These are phyloP conservation scores for Echeneis naucrates DNA, from an alignment of 2,797 vertebrate species.

Conservation along the genomic window DNA sequence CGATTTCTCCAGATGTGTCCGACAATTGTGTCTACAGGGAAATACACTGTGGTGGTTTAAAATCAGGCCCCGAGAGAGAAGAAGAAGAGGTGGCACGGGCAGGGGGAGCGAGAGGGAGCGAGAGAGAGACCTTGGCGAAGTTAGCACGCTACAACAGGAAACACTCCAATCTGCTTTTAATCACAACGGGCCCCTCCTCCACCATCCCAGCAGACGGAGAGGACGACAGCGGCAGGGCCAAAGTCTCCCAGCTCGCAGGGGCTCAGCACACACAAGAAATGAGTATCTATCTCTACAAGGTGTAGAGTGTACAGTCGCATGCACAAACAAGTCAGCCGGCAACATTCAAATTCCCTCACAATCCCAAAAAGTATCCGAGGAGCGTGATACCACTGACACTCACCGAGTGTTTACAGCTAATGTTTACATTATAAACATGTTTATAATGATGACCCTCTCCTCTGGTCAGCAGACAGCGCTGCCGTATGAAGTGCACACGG, in stretches of 20 bases:
- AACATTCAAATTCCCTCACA: background rate
- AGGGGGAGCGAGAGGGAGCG: slow-evolving; percentile 40
- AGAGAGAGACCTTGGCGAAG: slow-evolving; percentile 68
- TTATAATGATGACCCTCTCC: slow-evolving; percentile 17
- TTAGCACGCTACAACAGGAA: slow-evolving; percentile 89
- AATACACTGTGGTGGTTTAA: slow-evolving; percentile 39
- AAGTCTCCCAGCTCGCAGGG: slow-evolving; percentile 68
- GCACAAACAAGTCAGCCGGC: background rate
- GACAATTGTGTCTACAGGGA: slow-evolving; percentile 64
- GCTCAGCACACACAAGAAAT: slow-evolving; percentile 14
- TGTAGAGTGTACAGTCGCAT: background rate
- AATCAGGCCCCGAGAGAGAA: slow-evolving; percentile 19
- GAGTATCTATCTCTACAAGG: slow-evolving; percentile 25
- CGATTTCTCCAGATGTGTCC: slow-evolving; percentile 71
- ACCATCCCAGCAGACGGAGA: slow-evolving; percentile 55
- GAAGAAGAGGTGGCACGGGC: slow-evolving; percentile 47
- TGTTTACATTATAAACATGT: no score
- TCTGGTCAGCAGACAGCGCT: slow-evolving; percentile 33
- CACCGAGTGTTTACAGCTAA: slow-evolving; percentile 34
- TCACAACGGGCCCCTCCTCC: slow-evolving; percentile 81
- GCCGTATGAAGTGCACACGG: slow-evolving; percentile 33
- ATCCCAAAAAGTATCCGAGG: slow-evolving; percentile 19
- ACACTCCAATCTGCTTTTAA: slow-evolving; percentile 91
- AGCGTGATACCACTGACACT: slow-evolving; percentile 31
- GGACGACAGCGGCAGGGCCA: slow-evolving; percentile 58